Evolutionary conservation across 2,797 vertebrate genomes (phyloP).

Genomic region (Poecilia velifera): DNA sequence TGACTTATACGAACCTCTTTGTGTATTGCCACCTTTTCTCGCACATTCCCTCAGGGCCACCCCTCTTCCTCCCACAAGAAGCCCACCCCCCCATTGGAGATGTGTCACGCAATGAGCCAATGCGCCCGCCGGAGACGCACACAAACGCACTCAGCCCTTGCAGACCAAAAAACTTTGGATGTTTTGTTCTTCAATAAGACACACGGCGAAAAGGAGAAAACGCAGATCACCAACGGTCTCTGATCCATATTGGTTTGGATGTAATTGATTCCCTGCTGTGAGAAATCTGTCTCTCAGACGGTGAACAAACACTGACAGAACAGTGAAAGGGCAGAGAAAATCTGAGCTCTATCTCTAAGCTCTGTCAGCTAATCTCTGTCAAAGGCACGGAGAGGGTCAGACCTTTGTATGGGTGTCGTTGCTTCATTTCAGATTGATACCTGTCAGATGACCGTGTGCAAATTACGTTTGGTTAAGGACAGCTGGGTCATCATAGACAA

Average conservation of each 20-base stretch:
- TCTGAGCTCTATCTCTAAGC: constrained; percentile 38
- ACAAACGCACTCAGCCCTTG: constrained; percentile 48
- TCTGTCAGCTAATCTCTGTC: constrained; percentile 31
- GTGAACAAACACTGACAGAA: constrained; percentile 55
- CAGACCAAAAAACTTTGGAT: constrained; percentile 15
- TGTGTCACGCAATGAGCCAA: constrained; percentile 31
- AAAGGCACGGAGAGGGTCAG: constrained; percentile 18
- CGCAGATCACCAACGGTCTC: constrained; percentile 52
- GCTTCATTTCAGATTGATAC: background rate
- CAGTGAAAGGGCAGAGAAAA: constrained; percentile 59
- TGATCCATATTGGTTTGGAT: constrained; percentile 63
- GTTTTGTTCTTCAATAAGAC: constrained; percentile 42
- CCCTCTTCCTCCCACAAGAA: constrained; percentile 42
- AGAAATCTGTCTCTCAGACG: constrained; percentile 56
- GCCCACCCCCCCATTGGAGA: constrained; percentile 19
- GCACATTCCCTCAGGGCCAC: constrained; percentile 23
- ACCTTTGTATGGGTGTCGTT: constrained; percentile 19
- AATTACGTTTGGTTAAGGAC: constrained; percentile 1
- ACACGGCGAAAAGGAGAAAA: constrained; percentile 4
- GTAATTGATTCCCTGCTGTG: constrained; percentile 70
- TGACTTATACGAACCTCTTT: constrained; percentile 28
- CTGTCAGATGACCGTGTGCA: constrained; percentile 17
- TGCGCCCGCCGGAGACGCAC: constrained; percentile 46
- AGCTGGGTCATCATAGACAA: background rate
- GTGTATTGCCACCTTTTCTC: constrained; percentile 9